Evolutionary conservation across 1,140 invertebrate genomes (phyloP).

Genomic region (Venturia canescens): DNA sequence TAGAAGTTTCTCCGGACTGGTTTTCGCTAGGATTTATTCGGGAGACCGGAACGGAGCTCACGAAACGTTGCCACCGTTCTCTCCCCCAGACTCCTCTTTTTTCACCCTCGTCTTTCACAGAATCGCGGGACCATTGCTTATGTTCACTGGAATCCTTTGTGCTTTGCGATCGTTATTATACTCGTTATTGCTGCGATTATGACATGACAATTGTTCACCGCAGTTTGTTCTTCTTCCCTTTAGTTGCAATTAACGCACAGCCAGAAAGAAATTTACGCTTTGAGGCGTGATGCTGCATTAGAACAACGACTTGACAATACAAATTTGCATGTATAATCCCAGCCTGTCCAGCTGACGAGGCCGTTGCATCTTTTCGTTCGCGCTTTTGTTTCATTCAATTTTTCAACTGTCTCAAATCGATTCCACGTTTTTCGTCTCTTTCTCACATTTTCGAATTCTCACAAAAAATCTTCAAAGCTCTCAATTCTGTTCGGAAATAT

Average conservation of each 20-base stretch:
- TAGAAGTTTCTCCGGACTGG: conserved; percentile 14
- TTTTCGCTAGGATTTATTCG: conserved; percentile 4
- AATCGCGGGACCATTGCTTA: conserved; percentile 6
- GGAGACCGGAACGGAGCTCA: neutral
- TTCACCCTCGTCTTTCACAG: neutral
- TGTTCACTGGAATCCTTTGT: conserved; percentile 1
- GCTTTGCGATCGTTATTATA: conserved; percentile 15
- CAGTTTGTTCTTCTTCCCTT: neutral
- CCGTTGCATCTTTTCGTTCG: neutral
- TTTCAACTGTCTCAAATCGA: no score
- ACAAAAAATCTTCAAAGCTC: no score
- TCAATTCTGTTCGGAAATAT: no score
- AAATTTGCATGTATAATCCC: neutral
- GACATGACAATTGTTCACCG: neutral
- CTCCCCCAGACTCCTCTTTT: neutral
- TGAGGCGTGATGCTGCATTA: neutral
- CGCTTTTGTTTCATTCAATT: neutral
- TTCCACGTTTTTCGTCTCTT: no score
- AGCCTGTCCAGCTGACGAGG: neutral
- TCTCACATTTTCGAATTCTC: no score
- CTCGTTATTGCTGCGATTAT: conserved; percentile 33
- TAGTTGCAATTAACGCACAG: neutral
- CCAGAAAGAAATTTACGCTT: neutral
- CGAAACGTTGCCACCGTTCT: neutral
- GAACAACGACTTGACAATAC: neutral